Evolutionary conservation across 2,113 vertebrate species (phyloP).

Genomic region (Peucedramus taeniatus): DNA sequence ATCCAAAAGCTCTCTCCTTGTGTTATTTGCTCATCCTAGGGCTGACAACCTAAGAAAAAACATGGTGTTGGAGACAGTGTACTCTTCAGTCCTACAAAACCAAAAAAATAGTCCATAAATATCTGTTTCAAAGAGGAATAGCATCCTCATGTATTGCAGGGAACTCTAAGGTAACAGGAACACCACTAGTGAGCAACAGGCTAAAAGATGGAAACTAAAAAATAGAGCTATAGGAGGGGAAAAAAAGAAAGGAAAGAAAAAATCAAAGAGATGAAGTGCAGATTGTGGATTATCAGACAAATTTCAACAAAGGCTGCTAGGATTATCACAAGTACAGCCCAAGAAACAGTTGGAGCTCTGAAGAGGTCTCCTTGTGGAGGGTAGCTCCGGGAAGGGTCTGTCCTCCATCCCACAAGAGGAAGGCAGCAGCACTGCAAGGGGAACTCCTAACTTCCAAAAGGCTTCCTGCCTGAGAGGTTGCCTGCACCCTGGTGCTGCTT

Average conservation of each 20-base stretch:
- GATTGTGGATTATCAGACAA: background rate
- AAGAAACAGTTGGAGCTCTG: background rate
- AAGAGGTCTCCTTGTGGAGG: background rate
- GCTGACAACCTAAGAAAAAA: background rate
- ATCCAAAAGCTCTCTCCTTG: background rate
- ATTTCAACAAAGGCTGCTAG: background rate
- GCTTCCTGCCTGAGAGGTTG: background rate
- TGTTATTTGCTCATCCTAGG: background rate
- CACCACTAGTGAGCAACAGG: background rate
- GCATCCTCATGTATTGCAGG: background rate
- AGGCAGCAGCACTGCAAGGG: background rate
- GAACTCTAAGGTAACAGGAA: background rate
- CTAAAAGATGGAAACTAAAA: background rate
- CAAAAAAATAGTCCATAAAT: background rate
- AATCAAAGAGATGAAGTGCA: background rate
- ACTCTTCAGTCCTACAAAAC: background rate
- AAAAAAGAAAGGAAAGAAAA: background rate
- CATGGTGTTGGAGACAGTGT: background rate
- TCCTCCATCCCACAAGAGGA: background rate
- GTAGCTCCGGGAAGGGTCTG: accelerated
- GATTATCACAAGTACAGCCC: background rate
- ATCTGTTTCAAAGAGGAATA: background rate
- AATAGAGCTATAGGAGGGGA: background rate
- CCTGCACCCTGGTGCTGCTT: background rate
- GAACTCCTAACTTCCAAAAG: background rate